Conservation (phyloP, 2,113 vertebrate genomes). For the Ameiurus melas region DNA sequence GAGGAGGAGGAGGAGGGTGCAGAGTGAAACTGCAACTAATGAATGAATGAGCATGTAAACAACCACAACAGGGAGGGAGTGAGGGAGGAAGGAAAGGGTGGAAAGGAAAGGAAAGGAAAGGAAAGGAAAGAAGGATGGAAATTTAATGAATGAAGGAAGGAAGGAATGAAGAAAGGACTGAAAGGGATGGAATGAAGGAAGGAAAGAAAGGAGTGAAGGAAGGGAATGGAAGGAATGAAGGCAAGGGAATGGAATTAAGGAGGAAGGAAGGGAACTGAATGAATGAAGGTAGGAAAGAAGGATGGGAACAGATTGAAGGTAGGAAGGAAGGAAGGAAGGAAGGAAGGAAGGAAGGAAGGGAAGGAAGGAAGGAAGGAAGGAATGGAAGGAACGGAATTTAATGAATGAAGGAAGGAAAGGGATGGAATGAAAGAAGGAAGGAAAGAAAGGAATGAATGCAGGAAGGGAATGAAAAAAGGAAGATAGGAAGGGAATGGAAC, state of each 20-base stretch:
- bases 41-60: neutral
- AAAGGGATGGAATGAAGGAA: neutral
- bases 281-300: neutral
- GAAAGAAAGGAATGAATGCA: no score
- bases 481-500: no score
- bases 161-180: neutral
- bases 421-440: no score
- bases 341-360: neutral
- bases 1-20: neutral
- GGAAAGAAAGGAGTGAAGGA: no score
- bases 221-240: no score
- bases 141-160: no score
- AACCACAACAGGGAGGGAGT: neutral
- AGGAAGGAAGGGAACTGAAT: neutral
- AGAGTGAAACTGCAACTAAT: slow-evolving; percentile 24
- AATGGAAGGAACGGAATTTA: no score
- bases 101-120: neutral
- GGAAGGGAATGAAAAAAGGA: no score
- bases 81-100: neutral
- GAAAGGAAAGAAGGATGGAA: neutral
- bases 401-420: no score
- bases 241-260: neutral
- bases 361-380: neutral
- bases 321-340: neutral
- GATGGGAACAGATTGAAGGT: neutral